These are phyloP conservation scores for Ranitomeya imitator DNA, from an alignment of 2,113 vertebrate genomes.

Conservation along the genomic window DNA sequence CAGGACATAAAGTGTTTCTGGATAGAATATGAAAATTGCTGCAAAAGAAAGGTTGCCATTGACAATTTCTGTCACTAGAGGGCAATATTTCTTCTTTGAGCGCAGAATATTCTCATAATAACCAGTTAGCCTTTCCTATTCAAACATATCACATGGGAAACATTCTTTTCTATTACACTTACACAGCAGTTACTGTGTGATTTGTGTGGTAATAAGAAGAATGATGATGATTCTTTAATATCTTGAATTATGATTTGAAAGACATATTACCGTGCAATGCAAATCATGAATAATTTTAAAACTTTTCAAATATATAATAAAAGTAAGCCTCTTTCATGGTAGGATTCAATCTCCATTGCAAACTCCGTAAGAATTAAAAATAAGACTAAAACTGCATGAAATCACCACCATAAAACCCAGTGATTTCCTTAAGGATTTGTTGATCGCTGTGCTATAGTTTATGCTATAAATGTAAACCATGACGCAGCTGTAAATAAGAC, in stretches of 20 bases:
- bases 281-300: background rate
- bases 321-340: too few species aligned
- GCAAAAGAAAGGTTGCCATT: background rate
- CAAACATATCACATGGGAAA: constrained; percentile 23
- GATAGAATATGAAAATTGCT: background rate
- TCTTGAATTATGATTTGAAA: background rate
- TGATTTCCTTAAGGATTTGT: too few species aligned
- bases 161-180: background rate
- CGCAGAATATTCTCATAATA: background rate
- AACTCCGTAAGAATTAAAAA: too few species aligned
- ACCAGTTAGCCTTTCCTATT: background rate
- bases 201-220: background rate
- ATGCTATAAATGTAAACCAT: too few species aligned
- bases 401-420: too few species aligned
- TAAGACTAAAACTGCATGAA: too few species aligned
- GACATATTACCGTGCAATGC: background rate
- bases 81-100: constrained; percentile 15
- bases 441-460: too few species aligned
- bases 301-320: too few species aligned
- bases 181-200: background rate
- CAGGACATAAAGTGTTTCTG: background rate
- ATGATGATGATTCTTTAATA: background rate
- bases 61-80: constrained; percentile 20
- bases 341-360: too few species aligned
- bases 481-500: too few species aligned